Conservation (phyloP, 2,797 vertebrate species). For the Hipposideros larvatus region DNA sequence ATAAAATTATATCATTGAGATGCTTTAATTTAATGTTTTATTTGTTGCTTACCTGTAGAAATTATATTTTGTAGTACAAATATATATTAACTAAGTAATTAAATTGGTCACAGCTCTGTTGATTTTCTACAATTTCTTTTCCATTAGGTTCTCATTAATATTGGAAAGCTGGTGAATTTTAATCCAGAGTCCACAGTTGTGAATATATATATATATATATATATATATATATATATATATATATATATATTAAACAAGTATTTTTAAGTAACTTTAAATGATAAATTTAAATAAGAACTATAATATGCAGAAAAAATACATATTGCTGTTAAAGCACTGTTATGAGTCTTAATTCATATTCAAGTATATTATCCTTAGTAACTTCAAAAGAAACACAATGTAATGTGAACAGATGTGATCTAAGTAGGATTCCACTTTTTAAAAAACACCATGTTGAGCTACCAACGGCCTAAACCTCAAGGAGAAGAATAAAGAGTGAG, state of each 20-base stretch:
- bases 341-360: constrained; percentile 28
- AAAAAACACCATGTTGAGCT: constrained; percentile 49
- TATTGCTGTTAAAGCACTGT: constrained; percentile 57
- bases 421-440: constrained; percentile 66
- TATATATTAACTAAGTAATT: not conserved
- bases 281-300: not conserved
- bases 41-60: not conserved
- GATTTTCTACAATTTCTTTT: not conserved
- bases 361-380: constrained; percentile 74
- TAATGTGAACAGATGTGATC: constrained; percentile 75
- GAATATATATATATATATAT: too few relatives aligned
- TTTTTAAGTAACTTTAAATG: not conserved
- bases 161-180: not conserved
- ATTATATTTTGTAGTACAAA: not conserved
- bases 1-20: not conserved
- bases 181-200: not conserved
- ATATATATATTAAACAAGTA: not conserved
- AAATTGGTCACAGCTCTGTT: not conserved
- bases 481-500: constrained; percentile 59
- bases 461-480: constrained; percentile 54
- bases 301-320: constrained; percentile 51
- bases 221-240: fast-evolving
- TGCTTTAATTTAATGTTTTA: not conserved
- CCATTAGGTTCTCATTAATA: not conserved
- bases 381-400: constrained; percentile 55